Conservation (phyloP, 2,888 invertebrate species). For the Steinernema carpocapsae region DNA sequence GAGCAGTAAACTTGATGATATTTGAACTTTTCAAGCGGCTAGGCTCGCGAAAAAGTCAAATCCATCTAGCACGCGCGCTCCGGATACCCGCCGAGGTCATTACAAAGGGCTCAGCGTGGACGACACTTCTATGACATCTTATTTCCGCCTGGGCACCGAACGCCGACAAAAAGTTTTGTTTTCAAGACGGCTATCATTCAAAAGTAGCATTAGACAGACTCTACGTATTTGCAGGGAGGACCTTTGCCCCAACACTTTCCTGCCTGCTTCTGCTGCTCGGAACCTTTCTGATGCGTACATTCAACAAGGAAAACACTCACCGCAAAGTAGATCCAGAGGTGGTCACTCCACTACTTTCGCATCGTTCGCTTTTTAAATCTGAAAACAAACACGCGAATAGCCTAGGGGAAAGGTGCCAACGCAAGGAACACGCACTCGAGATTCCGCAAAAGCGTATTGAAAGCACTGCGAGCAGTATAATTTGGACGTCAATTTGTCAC, state of each 20-base stretch:
- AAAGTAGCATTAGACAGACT: neutral
- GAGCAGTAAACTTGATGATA: slow-evolving; percentile 34
- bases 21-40: slow-evolving; percentile 28
- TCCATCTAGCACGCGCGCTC: slow-evolving; percentile 14
- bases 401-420: neutral
- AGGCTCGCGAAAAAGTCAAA: slow-evolving; percentile 34
- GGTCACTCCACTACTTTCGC: neutral
- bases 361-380: neutral
- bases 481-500: slow-evolving; percentile 21
- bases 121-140: slow-evolving; percentile 15
- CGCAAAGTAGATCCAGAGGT: slow-evolving; percentile 18
- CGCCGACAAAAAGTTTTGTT: neutral
- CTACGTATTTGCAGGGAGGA: no score
- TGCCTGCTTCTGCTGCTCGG: slow-evolving; percentile 6
- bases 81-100: slow-evolving; percentile 31
- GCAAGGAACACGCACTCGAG: neutral
- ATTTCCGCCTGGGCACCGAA: neutral
- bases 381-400: neutral
- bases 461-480: slow-evolving; percentile 6
- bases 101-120: slow-evolving; percentile 30
- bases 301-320: slow-evolving; percentile 4
- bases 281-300: neutral
- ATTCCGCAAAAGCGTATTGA: neutral
- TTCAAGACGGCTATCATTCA: neutral
- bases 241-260: neutral